Base-by-base conservation (phyloP, 2,797 vertebrate genomes). In the Oreonectes daqikongensis region DNA sequence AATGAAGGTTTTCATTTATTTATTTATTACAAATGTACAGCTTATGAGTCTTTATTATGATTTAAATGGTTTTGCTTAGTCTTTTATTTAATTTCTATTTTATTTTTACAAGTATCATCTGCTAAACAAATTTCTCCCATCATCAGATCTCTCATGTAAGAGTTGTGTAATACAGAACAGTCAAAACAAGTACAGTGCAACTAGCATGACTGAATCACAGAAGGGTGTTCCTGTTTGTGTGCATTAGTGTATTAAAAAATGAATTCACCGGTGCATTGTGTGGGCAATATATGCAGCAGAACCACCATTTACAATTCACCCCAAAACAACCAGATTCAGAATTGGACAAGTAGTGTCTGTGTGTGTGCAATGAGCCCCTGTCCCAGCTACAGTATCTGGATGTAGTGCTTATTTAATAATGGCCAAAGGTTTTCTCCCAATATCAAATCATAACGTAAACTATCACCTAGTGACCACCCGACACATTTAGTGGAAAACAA, bases 21-120 rank as follows among this genome's bases (percentile, higher is more conserved):
- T 93, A 91, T 94, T 94, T 93, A 94, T 94, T 93, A 93, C 91
- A 94, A 94, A 94, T 92, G 92, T 94, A 94, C 93, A 94, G 89
- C 87, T 93, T 93, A 93, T 88, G 87, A 91, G 90, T 92, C 83
- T 91, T 90, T 90, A 89, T 92, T 90, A 92, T 84, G 74, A 88
- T 88, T 91, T 86, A 89, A 87, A 90, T 82, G 73, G 70, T 88
- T 87, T 90, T 82, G 88, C 89, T 91, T 76, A 73, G 77, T 84
- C 78, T 84, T 76, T 87, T 89, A 88, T 75, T 88, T 88, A 20
- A 69, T 60, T 82, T 91, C 89, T 91, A 90, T 87, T 89, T 91
- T 90, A 42, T 89, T 88, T 92, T 82, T 92, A 93, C 90, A 93
- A 84, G 89, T 92, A 82, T 38, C 87, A 83, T 86, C 87, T 88